These are phyloP conservation scores for Strix aluco DNA, from an alignment of 2,113 vertebrate genomes.

Conservation along the genomic window DNA sequence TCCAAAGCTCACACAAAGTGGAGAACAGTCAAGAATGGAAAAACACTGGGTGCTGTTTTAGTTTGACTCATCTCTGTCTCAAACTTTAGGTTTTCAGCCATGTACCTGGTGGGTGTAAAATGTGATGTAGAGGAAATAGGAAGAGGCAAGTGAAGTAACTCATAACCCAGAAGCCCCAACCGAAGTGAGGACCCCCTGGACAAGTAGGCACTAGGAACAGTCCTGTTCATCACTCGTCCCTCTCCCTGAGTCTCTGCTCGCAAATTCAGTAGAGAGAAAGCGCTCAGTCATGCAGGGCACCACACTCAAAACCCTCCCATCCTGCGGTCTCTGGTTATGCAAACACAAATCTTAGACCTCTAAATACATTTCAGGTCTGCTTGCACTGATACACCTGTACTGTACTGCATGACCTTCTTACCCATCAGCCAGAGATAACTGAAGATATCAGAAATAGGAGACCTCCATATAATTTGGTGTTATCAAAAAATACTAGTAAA, in stretches of 20 bases:
- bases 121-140: not conserved
- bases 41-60: not conserved
- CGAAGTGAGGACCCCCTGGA: accelerated
- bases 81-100: not conserved
- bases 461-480: not conserved
- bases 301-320: not conserved
- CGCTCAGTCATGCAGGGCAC: no score
- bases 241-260: not conserved
- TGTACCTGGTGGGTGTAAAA: not conserved
- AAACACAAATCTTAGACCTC: not conserved
- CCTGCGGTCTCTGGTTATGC: not conserved
- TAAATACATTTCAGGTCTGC: not conserved
- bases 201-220: not conserved
- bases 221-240: not conserved
- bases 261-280: not conserved
- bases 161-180: not conserved
- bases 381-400: not conserved
- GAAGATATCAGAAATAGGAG: not conserved
- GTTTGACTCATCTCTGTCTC: not conserved
- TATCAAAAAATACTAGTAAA: not conserved
- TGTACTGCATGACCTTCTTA: not conserved
- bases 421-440: not conserved
- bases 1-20: not conserved
- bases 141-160: not conserved
- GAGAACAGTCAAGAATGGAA: not conserved